Base-by-base conservation (phyloP, 2,888 invertebrate species). In the Pemphredon lugubris region DNA sequence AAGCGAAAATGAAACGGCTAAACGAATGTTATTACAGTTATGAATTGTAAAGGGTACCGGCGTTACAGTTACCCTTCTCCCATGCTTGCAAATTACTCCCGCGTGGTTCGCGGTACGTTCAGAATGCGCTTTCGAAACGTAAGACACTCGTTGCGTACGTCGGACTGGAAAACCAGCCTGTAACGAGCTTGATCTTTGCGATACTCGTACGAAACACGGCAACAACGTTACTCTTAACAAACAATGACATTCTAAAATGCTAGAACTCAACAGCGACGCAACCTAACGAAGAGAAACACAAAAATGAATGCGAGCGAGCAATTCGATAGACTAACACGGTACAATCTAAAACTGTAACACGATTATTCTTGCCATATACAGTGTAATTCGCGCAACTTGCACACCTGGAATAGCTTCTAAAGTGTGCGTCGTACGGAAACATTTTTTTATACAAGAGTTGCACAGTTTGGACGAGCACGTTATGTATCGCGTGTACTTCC, bases 1-100 rank as follows among this genome's bases (percentile, higher is more conserved):
- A 26, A 58, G 16, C 34, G 42, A 39, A 47, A 57, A 57, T 57
- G 60, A 59, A 64, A 69, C 51, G 53, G 75, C 60, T 44, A 58
- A 75, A n/a, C n/a, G 65, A 70, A 65, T 55, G 60, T 54, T 60
- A 65, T 75, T 75, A 70, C 58, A 57, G 65, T 59, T 70, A 65
- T 65, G 75, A 75, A 70, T 75, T 48, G 64, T 55, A 55, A 75
- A 75, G 70, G 75, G 51, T 51, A 59, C 47, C 9, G n/a, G 34
- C 9, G 44, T 5, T 26, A 21, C 20, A 53, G 59, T 75, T 74
- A 59, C 55, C 54, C 45, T 63, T 53, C 54, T 53, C 57, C 42
- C 30, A 16, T 51, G 11, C 44, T 26, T 30, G 57, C 44, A 53
- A 74, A 66, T 55, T 48, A 58, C 57, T 60, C 65, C 58, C 60